phyloP scores from a whole-genome alignment of 2,113 vertebrate species.

The Chinchilla lanigera region DNA sequence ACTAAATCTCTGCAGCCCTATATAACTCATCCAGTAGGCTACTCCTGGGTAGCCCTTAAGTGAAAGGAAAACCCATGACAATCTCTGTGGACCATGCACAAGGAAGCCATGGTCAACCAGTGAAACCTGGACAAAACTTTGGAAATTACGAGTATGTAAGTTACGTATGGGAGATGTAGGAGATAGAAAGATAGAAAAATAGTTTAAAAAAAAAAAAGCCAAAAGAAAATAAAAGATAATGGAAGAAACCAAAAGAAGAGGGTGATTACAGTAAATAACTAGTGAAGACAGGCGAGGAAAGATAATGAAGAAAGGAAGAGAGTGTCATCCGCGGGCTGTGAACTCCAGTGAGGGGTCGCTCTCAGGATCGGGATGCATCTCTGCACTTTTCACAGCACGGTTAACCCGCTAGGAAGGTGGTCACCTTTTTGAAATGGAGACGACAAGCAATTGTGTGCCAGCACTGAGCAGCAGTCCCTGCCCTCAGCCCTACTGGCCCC shows the following conservation, averaged over 20 bases:
- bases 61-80: not conserved
- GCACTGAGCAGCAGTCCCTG: not conserved
- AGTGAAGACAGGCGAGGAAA: not conserved
- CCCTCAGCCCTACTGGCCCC: not conserved
- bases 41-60: not conserved
- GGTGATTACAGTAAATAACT: not conserved
- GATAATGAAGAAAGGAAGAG: not conserved
- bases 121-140: not conserved
- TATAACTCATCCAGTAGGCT: not conserved
- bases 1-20: not conserved
- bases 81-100: not conserved
- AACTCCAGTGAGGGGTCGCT: not conserved
- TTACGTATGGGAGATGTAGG: too few species aligned
- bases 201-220: not conserved
- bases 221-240: not conserved
- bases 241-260: not conserved
- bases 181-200: not conserved
- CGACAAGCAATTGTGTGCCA: not conserved
- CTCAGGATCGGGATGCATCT: not conserved
- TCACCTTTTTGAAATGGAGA: slow-evolving; percentile 24
- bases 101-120: not conserved
- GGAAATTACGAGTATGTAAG: not conserved
- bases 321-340: not conserved
- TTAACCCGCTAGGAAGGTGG: not conserved
- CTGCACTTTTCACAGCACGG: not conserved